phyloP scores from a whole-genome alignment of 2,113 vertebrate genomes.

The Oenanthe oenanthe region DNA sequence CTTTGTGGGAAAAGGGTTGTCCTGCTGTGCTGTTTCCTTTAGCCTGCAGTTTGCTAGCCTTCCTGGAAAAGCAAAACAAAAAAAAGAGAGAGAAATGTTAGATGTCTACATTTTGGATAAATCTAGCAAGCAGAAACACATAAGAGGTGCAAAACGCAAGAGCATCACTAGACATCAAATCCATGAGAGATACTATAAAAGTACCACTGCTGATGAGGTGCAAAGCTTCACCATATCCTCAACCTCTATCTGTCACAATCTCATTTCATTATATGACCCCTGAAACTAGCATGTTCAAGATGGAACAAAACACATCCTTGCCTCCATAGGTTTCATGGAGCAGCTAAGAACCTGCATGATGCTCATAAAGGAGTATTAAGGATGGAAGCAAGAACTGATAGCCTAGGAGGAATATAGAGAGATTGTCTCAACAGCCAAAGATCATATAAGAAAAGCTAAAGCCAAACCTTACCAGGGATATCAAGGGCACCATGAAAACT shows the following conservation, averaged over 20 bases:
- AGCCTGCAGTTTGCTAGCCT: neutral
- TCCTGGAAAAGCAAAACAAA: neutral
- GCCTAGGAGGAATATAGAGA: neutral
- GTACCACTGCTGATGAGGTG: neutral
- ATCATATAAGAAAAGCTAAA: neutral
- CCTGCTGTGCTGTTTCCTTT: neutral
- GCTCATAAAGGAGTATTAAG: neutral
- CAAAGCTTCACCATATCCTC: neutral
- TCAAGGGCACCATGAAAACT: neutral
- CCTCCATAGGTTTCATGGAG: neutral
- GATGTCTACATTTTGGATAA: neutral
- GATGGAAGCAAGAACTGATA: neutral
- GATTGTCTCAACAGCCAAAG: neutral
- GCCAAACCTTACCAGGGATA: neutral
- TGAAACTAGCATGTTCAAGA: neutral
- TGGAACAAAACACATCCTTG: neutral
- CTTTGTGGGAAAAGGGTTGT: neutral
- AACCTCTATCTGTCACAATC: neutral
- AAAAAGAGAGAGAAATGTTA: neutral
- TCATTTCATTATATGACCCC: neutral
- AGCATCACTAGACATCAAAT: neutral
- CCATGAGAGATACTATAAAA: neutral
- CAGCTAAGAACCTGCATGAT: neutral
- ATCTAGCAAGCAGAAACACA: neutral
- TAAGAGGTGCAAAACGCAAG: neutral